phyloP scores from a whole-genome alignment of 2,797 vertebrate genomes.

The Dromococcyx pavoninus region DNA sequence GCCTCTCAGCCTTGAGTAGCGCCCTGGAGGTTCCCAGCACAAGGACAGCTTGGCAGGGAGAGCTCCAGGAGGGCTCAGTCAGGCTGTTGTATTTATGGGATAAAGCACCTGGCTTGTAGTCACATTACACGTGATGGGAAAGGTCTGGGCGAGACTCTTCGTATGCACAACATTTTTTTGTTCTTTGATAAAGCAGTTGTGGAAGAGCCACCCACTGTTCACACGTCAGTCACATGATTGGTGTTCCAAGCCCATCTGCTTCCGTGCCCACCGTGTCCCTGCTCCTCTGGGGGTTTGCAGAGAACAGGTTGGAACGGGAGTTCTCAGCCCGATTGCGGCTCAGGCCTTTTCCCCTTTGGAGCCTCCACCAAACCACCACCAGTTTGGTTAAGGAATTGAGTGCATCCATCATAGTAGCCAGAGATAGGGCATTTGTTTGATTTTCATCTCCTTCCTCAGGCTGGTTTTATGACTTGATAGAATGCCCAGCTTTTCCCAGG shows the following conservation, averaged over 20 bases:
- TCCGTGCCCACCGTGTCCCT: accelerated
- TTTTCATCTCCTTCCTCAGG: not conserved
- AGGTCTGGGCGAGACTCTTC: too few relatives aligned
- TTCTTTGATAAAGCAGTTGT: not conserved
- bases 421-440: not conserved
- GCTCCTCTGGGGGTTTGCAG: not conserved
- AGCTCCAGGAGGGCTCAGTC: accelerated
- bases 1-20: not conserved
- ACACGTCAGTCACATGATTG: accelerated
- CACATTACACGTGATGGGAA: not conserved
- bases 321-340: too few relatives aligned
- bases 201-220: not conserved
- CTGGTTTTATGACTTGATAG: not conserved
- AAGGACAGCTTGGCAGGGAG: not conserved
- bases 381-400: not conserved
- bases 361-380: accelerated
- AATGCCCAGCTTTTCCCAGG: not conserved
- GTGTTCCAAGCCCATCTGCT: not conserved
- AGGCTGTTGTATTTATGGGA: too few relatives aligned
- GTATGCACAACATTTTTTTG: not conserved
- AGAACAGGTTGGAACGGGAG: not conserved
- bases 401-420: not conserved
- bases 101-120: not conserved
- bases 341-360: not conserved
- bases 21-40: too few relatives aligned